Percentiles rank a stretch among this genome's conserved stretches.
These are phyloP conservation scores for Serilophus lunatus DNA, from an alignment of 2,113 vertebrate species.

Conservation along the genomic window DNA sequence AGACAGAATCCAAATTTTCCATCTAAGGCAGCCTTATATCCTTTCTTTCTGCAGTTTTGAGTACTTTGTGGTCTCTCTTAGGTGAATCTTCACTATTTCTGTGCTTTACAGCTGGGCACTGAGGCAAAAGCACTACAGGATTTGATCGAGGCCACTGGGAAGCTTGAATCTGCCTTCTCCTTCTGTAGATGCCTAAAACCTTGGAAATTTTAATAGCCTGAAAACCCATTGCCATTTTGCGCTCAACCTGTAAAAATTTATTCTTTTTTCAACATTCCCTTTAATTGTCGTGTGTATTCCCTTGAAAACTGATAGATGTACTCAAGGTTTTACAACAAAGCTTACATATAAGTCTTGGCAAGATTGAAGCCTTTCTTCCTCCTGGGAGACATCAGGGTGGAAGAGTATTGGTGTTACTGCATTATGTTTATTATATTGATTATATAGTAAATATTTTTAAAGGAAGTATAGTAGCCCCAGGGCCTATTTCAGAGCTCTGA, in stretches of 20 bases:
- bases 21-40: background rate
- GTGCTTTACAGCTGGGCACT: background rate
- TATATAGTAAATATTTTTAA: conserved; percentile 40
- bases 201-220: background rate
- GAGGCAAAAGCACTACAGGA: background rate
- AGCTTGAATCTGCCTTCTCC: background rate
- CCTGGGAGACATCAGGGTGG: background rate
- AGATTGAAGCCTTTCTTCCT: background rate
- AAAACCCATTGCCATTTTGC: background rate
- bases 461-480: background rate
- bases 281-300: background rate
- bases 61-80: background rate
- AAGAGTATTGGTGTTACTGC: background rate
- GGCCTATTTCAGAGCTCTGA: background rate
- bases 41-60: background rate
- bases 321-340: background rate
- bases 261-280: background rate
- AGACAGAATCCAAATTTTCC: background rate
- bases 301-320: background rate
- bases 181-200: background rate
- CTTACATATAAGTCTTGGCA: background rate
- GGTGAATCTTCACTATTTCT: background rate
- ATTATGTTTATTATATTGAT: conserved; percentile 61
- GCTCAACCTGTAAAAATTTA: background rate
- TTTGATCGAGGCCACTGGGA: background rate